Base-by-base conservation (phyloP, 2,797 vertebrate species). In the Typhlichthys eigenmanni region DNA sequence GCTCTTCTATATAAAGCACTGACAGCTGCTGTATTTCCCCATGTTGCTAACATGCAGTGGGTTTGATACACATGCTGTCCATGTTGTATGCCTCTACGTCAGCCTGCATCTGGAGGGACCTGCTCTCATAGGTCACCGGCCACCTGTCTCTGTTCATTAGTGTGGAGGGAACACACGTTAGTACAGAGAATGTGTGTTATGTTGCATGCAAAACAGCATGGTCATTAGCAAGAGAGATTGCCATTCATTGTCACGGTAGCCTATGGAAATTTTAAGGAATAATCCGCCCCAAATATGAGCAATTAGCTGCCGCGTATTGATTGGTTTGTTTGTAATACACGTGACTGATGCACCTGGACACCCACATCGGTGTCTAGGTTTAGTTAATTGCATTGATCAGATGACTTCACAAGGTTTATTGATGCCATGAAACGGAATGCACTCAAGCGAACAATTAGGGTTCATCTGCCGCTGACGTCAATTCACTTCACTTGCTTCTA, bases 1-100 rank as follows among this genome's bases (percentile, higher is more conserved):
- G 88, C 77, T 81, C 61, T 83, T 73, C 87, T 84, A 81, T 81
- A 81, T 81, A 86, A 87, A 87, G 78, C 85, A 68, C 78, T 72
- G 78, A 86, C 86, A 89, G 87, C 79, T 91, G 89, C 85, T 82
- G 80, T 78, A 85, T 87, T 85, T 85, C 87, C 85, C 84, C 84
- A 81, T 83, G 77, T 84, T 82, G 75, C 83, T 69, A 75, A 81
- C 66, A 73, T 71, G 82, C 78, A 85, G 84, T 78, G 79, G 78
- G 82, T 85, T 85, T 85, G 84, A 86, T 85, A 86, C 75, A 80
- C 83, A 52, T 67, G 38, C 73, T 43, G 13, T 72, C 69, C 74
- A 73, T 80, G 79, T 80, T 79, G 79, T 82, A 47, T 56, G 13
- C 29, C 32, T 54, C 68, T 4, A 81, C 85, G 76, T 75, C 79